Conservation (phyloP, 2,113 vertebrate species). For the Synchiropus splendidus region DNA sequence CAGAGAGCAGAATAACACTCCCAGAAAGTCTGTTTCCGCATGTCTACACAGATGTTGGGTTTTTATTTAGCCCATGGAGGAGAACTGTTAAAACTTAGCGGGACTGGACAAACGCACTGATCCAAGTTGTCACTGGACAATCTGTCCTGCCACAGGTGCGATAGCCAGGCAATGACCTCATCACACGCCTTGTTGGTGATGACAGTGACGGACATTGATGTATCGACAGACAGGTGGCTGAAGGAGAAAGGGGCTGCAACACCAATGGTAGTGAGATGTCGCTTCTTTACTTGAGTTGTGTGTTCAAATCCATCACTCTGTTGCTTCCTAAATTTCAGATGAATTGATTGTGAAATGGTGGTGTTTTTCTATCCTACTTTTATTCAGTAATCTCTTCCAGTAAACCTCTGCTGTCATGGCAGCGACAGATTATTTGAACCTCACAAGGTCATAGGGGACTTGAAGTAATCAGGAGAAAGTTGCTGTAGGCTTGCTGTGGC, state of each 20-base stretch:
- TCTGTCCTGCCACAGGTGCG: constrained; percentile 8
- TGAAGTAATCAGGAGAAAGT: constrained; percentile 18
- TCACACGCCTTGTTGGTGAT: constrained; percentile 10
- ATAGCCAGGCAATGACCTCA: constrained; percentile 27
- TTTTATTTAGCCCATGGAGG: no score
- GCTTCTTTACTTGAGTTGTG: constrained; percentile 7
- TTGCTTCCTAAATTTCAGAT: not conserved
- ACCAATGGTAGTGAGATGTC: constrained; percentile 19
- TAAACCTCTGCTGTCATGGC: constrained; percentile 10
- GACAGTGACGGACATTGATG: constrained; percentile 33
- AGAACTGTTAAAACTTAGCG: no score
- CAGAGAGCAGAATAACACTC: no score
- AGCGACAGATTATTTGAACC: constrained; percentile 20
- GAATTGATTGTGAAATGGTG: constrained; percentile 17
- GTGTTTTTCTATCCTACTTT: constrained; percentile 4
- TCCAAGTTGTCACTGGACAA: constrained; percentile 6
- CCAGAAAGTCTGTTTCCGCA: no score
- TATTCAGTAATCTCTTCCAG: constrained; percentile 7
- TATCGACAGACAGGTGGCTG: constrained; percentile 38
- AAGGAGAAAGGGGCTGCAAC: constrained; percentile 13
- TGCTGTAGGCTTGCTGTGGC: not conserved
- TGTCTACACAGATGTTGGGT: no score
- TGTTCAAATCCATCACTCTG: no score
- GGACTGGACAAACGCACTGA: not conserved
- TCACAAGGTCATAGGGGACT: no score